Evolutionary conservation across 2,888 invertebrate species (phyloP), one percentile per base, ranked within the genome.

Genomic region (Sminthurinus aureus): DNA sequence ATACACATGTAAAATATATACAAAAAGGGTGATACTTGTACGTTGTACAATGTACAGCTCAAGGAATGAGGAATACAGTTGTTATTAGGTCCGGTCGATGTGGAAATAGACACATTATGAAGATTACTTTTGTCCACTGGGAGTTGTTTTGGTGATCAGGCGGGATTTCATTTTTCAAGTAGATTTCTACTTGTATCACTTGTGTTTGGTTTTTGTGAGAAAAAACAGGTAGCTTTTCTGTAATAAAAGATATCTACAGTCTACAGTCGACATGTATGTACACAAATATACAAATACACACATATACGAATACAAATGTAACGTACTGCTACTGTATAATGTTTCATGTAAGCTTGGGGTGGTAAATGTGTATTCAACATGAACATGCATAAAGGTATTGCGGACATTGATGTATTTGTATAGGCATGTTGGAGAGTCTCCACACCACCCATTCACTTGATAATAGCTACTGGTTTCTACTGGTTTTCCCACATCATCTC

Each of bases 401-500:
- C 38, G 38, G 38, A n/a, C 20, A 22, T n/a, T 69, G 20, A 20
- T 69, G 20, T 58, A 18, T 18, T 58, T 58, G 58, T 58, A 58
- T 58, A 69, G 13, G 58, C 20, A 77, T 77, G 77, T 77, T 77
- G 50, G 77, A 77, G 77, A 77, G 77, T 24, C 77, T 77, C 77
- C 69, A 71, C 51, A 50, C 69, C 82, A 24, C 26, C 75, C 26
- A 75, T 75, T 82, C 82, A 66, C 26, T 52, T 24, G 69, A 74
- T 74, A 74, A 83, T 79, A 58, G 83, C 83, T 83, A 83, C 83
- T 38, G 38, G 38, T 38, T 38, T 38, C 38, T 38, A 38, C 38
- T 79, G 83, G 83, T 83, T 83, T 83, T 76, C 82, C 82, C 75
- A 67, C 75, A 74, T 75, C 20, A 74, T 82, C 74, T 78, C 64